These are phyloP conservation scores for Cecidostiba fungosa DNA, from an alignment of 2,888 invertebrate genomes.

Conservation along the genomic window DNA sequence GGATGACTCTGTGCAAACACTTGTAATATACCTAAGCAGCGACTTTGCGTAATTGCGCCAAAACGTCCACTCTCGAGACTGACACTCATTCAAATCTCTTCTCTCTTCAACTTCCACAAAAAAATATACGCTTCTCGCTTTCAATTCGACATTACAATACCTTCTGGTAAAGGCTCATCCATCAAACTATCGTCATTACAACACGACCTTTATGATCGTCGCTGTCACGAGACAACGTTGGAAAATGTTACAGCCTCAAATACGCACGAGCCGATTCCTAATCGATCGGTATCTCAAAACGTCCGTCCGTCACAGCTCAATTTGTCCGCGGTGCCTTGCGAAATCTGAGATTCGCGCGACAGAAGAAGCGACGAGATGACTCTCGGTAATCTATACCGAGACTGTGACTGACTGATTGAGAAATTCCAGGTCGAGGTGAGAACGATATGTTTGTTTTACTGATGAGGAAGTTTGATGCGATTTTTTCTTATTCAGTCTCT, in stretches of 20 bases:
- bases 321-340: conserved; percentile 1
- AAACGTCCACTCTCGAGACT: conserved; percentile 36
- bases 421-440: not conserved
- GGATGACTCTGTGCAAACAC: conserved; percentile 9
- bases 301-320: not conserved
- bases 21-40: not conserved
- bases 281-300: not conserved
- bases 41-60: conserved; percentile 42
- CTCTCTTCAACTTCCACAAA: conserved; percentile 19
- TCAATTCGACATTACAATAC: not conserved
- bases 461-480: not conserved
- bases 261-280: not conserved
- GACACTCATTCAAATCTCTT: conserved; percentile 8
- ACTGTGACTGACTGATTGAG: not conserved
- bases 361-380: not conserved
- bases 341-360: not conserved
- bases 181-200: not conserved
- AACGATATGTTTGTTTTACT: conserved; percentile 6
- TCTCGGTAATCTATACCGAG: not conserved
- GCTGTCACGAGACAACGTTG: not conserved
- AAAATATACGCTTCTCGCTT: not conserved
- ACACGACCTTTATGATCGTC: not conserved
- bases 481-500: not conserved
- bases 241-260: not conserved
- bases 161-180: not conserved